Evolutionary conservation across 2,113 vertebrate species (phyloP).

Genomic region (Strix uralensis): DNA sequence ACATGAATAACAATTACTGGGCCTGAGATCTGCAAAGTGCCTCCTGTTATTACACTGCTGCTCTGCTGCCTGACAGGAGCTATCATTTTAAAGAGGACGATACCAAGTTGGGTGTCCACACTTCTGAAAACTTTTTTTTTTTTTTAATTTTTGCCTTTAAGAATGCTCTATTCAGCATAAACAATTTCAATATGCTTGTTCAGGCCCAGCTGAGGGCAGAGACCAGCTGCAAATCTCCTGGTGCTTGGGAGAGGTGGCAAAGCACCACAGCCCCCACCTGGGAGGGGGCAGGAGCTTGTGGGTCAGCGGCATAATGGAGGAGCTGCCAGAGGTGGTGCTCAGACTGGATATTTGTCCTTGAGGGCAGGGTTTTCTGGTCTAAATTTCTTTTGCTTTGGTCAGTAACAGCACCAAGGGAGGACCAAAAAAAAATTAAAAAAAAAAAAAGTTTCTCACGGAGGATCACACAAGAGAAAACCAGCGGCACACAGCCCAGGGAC

Average conservation of each 20-base stretch:
- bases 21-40: not conserved
- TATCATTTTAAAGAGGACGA: not conserved
- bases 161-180: not conserved
- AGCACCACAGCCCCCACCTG: not conserved
- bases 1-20: not conserved
- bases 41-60: not conserved
- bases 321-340: not conserved
- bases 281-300: not conserved
- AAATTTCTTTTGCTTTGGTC: not conserved
- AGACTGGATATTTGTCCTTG: not conserved
- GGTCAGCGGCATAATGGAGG: fast-evolving
- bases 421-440: not conserved
- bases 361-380: not conserved
- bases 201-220: not conserved
- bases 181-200: not conserved
- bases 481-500: not conserved
- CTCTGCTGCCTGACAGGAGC: not conserved
- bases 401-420: not conserved
- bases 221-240: not conserved
- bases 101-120: not conserved
- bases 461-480: not conserved
- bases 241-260: not conserved
- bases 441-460: not conserved
- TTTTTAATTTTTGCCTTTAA: not conserved
- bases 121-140: not conserved